Evolutionary conservation across 2,888 invertebrate genomes (phyloP), one percentile per base, ranked within the genome.

Genomic region (Epistrophella euchroma): DNA sequence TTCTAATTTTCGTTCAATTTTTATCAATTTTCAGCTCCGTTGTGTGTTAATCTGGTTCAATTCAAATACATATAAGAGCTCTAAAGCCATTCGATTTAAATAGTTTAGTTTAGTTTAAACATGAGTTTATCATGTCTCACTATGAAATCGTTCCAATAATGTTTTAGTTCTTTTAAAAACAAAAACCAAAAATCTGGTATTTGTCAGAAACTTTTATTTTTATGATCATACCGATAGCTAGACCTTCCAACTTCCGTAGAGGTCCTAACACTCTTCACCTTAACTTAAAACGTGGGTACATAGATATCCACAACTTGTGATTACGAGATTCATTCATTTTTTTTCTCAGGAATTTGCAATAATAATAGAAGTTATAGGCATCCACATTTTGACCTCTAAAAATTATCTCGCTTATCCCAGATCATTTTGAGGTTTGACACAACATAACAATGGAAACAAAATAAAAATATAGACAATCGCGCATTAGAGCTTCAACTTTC

Each of bases 381-480:
- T 25, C 28, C 7, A n/a, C 15, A 35, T 58, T 37, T 15, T 72
- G 50, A 60, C 72, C 47, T 72, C 47, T 47, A 60, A 60, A 60
- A 50, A 60, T 35, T n/a, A 35, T 37, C 50, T 72, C 17, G 13
- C 32, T 72, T 43, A 32, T 43, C 56, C 43, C 22, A 58, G 58
- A 58, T 56, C 58, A 35, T 45, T 56, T 47, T 58, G 58, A 37
- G 37, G 15, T n/a, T 43, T 43, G 43, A 43, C 43, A 43, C 15
- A 43, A 35, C n/a, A n/a, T n/a, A 43, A 58, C 58, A 58, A 37
- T 60, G 50, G 47, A 47, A 72, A 28, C 43, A 58, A 45, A 56
- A 28, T 71, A 55, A 32, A 15, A 10, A n/a, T 1, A 32, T n/a
- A 43, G 2, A 43, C 55, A 56, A 56, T 56, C 32, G 28, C 11